phyloP scores from a whole-genome alignment of 2,797 vertebrate species.

The Muscicapa comitata region DNA sequence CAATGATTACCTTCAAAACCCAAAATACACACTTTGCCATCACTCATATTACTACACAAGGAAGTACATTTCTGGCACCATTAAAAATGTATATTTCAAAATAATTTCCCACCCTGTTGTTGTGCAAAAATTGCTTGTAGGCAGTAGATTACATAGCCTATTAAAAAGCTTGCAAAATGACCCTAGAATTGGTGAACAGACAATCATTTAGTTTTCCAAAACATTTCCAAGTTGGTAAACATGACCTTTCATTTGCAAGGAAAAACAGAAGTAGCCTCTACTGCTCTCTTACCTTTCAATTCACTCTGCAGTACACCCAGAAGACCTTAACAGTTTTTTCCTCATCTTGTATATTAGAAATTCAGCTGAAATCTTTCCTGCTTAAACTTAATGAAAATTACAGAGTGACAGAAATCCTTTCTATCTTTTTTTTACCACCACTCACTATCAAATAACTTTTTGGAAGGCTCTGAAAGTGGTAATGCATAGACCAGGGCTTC shows the following conservation, averaged over 20 bases:
- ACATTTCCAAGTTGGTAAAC: neutral
- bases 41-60: neutral
- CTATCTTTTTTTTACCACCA: neutral
- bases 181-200: neutral
- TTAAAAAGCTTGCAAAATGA: neutral
- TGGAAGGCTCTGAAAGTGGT: neutral
- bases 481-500: conserved; percentile 51
- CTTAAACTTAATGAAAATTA: conserved; percentile 31
- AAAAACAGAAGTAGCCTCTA: neutral
- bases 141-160: neutral
- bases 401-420: neutral
- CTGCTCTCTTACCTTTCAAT: neutral
- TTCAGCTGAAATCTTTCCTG: neutral
- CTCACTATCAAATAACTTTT: conserved; percentile 19
- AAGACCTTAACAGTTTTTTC: neutral
- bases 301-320: neutral
- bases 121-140: neutral
- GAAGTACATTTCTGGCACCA: neutral
- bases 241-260: neutral
- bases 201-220: neutral
- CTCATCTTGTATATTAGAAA: neutral
- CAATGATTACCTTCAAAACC: neutral
- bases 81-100: neutral
- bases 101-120: neutral
- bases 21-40: neutral